Base-by-base conservation (phyloP, 2,113 vertebrate genomes). In the Pelmatolapia mariae region DNA sequence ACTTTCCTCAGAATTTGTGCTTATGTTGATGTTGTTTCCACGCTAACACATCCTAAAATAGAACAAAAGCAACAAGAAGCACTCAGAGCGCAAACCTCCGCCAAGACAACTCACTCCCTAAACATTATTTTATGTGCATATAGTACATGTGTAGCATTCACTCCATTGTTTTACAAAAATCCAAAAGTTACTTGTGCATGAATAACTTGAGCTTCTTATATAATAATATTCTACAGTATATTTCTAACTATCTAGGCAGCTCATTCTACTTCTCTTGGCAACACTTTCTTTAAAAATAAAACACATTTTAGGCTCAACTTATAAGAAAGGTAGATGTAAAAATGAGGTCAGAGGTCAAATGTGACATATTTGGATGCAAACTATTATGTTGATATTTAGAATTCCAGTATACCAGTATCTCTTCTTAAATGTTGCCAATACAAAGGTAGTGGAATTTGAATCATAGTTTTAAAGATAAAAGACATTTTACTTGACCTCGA, bases 41-140 rank as follows among this genome's bases (percentile, higher is more conserved):
- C 24, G n/a, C 43, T 31, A 29, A n/a, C 43, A 10, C 36, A 47
- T 57, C 19, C 6, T 15, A 33, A 45, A 50, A 18, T 38, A 4
- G 12, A 68, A 50, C 47, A 68, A 22, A 7, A 61, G 63, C 1
- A 68, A 68, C 15, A 47, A 47, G 45, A 18, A 47, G 15, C 15
- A 47, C 63, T 68, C 63, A 2, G 33, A 38, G 19, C 11, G 1
- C 19, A 38, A 38, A 68, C 33, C 63, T 38, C 33, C 4, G 0
- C 63, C 63, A 68, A 38, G 63, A 38, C 11, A 8, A 7, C 63
- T 1, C 63, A 22, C 11, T 22, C 63, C 63, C 1, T 68, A 38
- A 68, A 68, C 33, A 8, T 22, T 68, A 38, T 38, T 38, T 38
- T 38, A 0, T 66, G 61, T 61, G 15, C 29, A 33, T 61, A 0